Evolutionary conservation across 2,113 vertebrate species (phyloP), one percentile per base, ranked within the genome.

Genomic region (Colaptes auratus): DNA sequence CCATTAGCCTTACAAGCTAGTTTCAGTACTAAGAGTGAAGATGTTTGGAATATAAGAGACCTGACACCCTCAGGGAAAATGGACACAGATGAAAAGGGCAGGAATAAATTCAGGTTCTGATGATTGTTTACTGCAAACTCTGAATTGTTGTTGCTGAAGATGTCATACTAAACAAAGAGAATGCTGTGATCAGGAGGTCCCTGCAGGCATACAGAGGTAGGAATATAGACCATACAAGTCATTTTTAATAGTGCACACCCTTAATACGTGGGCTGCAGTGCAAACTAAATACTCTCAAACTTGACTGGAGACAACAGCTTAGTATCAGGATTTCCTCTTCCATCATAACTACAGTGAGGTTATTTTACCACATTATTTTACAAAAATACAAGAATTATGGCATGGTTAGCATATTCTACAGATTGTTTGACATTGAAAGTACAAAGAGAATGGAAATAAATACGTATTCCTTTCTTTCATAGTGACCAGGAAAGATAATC

Each of bases 81-180:
- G 0, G 64, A 35, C 64, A 53, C 12, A 74, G 58, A 16, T 50
- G 52, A 3, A 39, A 46, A n/a, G 6, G 8, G 10, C 20, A 60
- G 24, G 24, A 81, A 11, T 48, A 33, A 81, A 14, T 39, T 63
- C 15, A 72, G 80, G 63, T 89, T 61, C 84, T 95, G 86, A 82
- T 88, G 50, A 84, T 78, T 94, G 42, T 92, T 96, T 93, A 74
- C 71, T 88, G 89, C 74, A 96, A 96, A 89, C 69, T 89, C 73
- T 65, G 82, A 92, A 63, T n/a, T 3, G 3, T 44, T 42, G 69
- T 25, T 83, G 74, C 25, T 91, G 75, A 91, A 84, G 88, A 92
- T 91, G 65, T 95, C 59, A 79, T 83, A 42, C 77, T 78, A 42
- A 79, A 60, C 0, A 6, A 90, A 70, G 91, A 72, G 76, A 94